Conservation (phyloP, 1,140 invertebrate species). For the Cheumatopsyche charites region DNA sequence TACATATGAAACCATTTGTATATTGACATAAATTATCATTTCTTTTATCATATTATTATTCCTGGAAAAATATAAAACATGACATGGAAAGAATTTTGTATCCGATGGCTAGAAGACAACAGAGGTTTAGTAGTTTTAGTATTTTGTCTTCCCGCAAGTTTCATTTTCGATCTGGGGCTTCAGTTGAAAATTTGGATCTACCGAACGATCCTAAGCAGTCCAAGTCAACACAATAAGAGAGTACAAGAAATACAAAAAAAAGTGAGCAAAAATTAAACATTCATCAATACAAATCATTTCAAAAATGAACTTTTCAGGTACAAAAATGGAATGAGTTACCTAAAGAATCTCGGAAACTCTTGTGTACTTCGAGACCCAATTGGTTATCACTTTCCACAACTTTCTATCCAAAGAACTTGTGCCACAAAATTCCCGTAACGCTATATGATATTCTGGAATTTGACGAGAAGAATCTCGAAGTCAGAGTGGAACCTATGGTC, state of each 20-base stretch:
- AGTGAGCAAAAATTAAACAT: slow-evolving; percentile 46
- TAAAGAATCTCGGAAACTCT: slow-evolving; percentile 58
- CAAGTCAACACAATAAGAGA: slow-evolving; percentile 61
- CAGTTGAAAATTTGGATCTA: slow-evolving; percentile 57
- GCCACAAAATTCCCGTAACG: slow-evolving; percentile 66
- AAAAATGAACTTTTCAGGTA: slow-evolving; percentile 53
- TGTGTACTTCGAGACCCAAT: slow-evolving; percentile 71
- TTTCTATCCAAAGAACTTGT: slow-evolving; percentile 69
- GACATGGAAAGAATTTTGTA: slow-evolving; percentile 52
- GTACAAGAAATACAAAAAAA: slow-evolving; percentile 64
- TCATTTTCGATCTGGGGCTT: slow-evolving; percentile 66
- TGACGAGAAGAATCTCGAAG: slow-evolving; percentile 67
- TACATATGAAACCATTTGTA: no score
- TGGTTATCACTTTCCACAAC: slow-evolving; percentile 72
- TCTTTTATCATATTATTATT: no score
- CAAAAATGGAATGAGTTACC: slow-evolving; percentile 66
- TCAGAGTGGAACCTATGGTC: slow-evolving; percentile 79
- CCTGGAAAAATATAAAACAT: slow-evolving; percentile 12
- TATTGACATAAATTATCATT: no score
- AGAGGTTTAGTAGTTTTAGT: slow-evolving; percentile 68
- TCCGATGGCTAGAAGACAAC: slow-evolving; percentile 67
- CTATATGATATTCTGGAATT: slow-evolving; percentile 75
- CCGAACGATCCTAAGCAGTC: slow-evolving; percentile 56
- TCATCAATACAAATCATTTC: slow-evolving; percentile 1
- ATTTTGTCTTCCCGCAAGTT: slow-evolving; percentile 71